Conservation (phyloP, 2,797 vertebrate genomes). For the Saguinus oedipus region DNA sequence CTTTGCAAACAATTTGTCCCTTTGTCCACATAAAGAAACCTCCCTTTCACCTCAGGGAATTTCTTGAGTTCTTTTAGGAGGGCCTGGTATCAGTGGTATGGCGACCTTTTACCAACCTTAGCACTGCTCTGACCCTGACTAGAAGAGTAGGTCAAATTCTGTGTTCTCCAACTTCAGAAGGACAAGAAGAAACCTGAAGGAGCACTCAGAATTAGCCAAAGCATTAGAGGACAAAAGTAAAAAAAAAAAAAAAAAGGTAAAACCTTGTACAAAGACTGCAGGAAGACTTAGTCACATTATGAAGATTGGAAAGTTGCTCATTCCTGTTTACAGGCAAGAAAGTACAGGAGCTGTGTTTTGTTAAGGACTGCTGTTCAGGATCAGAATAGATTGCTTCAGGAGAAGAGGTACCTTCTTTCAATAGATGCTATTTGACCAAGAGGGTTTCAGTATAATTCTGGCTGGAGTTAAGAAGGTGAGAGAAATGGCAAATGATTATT, state of each 20-base stretch:
- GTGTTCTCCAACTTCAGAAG: neutral
- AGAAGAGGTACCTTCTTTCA: neutral
- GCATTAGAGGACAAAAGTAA: neutral
- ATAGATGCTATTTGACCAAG: neutral
- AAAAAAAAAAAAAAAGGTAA: neutral
- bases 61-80: neutral
- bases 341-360: neutral
- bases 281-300: neutral
- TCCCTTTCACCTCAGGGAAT: neutral
- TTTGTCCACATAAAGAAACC: conserved; percentile 38
- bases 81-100: neutral
- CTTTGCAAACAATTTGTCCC: conserved; percentile 16
- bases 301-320: neutral
- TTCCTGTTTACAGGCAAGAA: neutral
- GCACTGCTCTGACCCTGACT: neutral
- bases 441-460: neutral
- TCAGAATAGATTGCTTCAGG: neutral
- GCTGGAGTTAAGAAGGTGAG: neutral
- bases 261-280: neutral
- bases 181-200: neutral
- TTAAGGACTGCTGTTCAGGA: neutral
- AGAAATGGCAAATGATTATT: neutral
- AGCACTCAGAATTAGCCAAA: neutral
- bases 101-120: neutral
- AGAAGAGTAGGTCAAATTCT: neutral